Percentiles rank a stretch among this genome's conserved stretches.
Evolutionary conservation across 2,888 invertebrate species (phyloP).

Genomic region (Lasioglossum malachurum): DNA sequence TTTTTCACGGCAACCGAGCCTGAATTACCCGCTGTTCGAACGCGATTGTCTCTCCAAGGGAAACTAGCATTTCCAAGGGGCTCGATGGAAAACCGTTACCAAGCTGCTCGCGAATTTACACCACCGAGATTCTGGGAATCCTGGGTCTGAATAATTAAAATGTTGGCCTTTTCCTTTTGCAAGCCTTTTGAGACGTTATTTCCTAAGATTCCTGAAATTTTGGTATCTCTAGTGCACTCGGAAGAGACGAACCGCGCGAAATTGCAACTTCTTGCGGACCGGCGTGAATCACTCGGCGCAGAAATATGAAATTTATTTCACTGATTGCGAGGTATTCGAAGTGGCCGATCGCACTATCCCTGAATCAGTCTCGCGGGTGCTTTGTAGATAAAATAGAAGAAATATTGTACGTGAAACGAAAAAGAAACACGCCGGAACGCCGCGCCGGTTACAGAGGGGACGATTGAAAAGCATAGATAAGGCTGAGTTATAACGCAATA

Average conservation of each 20-base stretch:
- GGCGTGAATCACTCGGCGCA: neutral
- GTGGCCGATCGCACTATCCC: conserved; percentile 1
- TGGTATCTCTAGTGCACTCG: neutral
- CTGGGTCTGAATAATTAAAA: too few relatives aligned
- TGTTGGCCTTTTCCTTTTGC: too few relatives aligned
- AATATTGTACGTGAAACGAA: conserved; percentile 35
- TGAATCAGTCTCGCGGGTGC: conserved; percentile 19
- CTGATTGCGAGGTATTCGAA: conserved; percentile 33
- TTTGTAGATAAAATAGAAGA: conserved; percentile 44
- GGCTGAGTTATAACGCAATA: conserved; percentile 23
- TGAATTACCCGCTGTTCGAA: neutral
- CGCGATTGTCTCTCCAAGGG: neutral
- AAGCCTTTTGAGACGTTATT: too few relatives aligned
- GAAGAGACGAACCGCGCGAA: too few relatives aligned
- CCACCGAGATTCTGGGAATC: too few relatives aligned
- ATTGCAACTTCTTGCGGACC: too few relatives aligned
- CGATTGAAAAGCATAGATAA: conserved; percentile 26
- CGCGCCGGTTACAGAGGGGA: conserved; percentile 20
- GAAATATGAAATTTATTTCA: conserved; percentile 17
- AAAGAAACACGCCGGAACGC: conserved; percentile 21
- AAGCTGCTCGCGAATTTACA: neutral
- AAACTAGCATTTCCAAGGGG: neutral
- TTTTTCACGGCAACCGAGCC: neutral
- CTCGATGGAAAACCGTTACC: neutral
- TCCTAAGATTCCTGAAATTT: neutral